Evolutionary conservation across 2,888 invertebrate genomes (phyloP).

Genomic region (Malacosoma neustria): DNA sequence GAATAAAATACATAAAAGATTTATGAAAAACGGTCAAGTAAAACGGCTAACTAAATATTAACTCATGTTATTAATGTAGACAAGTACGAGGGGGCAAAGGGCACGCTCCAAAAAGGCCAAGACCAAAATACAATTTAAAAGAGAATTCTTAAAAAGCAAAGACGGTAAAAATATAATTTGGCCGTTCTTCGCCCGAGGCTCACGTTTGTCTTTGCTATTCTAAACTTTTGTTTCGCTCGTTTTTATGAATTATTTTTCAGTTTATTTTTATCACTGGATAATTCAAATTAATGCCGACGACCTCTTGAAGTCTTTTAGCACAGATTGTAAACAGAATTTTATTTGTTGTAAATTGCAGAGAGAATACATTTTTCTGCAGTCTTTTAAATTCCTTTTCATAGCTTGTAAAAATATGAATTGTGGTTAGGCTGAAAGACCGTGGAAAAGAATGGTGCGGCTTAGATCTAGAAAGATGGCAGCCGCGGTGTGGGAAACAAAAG

Average conservation of each 20-base stretch:
- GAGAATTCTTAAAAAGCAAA: constrained; percentile 69
- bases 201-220: constrained; percentile 69
- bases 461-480: too few relatives aligned
- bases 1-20: too few relatives aligned
- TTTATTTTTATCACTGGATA: constrained; percentile 58
- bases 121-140: constrained; percentile 69
- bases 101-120: constrained; percentile 57
- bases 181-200: constrained; percentile 40
- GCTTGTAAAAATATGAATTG: too few relatives aligned
- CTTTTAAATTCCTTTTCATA: too few relatives aligned
- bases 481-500: too few relatives aligned
- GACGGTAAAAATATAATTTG: constrained; percentile 70
- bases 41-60: constrained; percentile 8
- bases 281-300: constrained; percentile 36
- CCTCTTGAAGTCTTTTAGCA: too few relatives aligned
- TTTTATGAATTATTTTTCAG: constrained; percentile 68
- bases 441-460: too few relatives aligned
- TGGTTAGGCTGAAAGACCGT: too few relatives aligned
- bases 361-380: too few relatives aligned
- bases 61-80: constrained; percentile 55
- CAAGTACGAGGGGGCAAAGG: constrained; percentile 50
- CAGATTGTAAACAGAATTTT: too few relatives aligned
- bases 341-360: too few relatives aligned
- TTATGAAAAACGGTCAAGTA: constrained; percentile 8
- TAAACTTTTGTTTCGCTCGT: constrained; percentile 65